Percentiles rank a stretch among this genome's conserved stretches.
phyloP scores from a whole-genome alignment of 1,140 invertebrate species.

The Acromyrmex heyeri region DNA sequence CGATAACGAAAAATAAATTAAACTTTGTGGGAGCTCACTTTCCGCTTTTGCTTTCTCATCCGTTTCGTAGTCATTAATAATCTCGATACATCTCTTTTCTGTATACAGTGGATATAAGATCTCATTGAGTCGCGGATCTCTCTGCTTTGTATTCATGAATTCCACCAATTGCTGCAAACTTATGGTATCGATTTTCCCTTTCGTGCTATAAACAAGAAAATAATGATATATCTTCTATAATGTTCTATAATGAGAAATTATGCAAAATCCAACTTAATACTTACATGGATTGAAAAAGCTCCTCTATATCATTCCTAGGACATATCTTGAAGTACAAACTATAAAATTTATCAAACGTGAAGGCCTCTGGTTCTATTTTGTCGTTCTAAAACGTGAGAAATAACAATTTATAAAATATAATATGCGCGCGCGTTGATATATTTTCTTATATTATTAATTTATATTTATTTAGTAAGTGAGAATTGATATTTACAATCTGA shows the following conservation, averaged over 20 bases:
- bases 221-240: not conserved
- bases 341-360: conserved; percentile 99
- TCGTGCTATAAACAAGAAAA: conserved; percentile 89
- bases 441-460: not conserved
- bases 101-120: conserved; percentile 99
- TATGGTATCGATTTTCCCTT: conserved; percentile 94
- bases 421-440: not conserved
- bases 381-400: conserved; percentile 90
- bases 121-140: conserved; percentile 99
- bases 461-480: no score
- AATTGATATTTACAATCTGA: no score
- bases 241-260: not conserved
- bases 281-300: conserved; percentile 98
- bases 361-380: conserved; percentile 96
- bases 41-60: conserved; percentile 92
- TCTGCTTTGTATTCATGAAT: conserved; percentile 99
- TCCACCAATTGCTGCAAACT: conserved; percentile 94
- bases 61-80: conserved; percentile 97
- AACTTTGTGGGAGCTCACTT: conserved; percentile 87
- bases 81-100: conserved; percentile 96
- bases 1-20: conserved; percentile 11
- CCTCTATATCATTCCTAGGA: conserved; percentile 99
- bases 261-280: conserved; percentile 81
- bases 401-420: conserved; percentile 18
- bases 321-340: conserved; percentile 99